Percentiles rank a stretch among this genome's conserved stretches.
Evolutionary conservation across 2,888 invertebrate genomes (phyloP).

Genomic region (Macaria notata): DNA sequence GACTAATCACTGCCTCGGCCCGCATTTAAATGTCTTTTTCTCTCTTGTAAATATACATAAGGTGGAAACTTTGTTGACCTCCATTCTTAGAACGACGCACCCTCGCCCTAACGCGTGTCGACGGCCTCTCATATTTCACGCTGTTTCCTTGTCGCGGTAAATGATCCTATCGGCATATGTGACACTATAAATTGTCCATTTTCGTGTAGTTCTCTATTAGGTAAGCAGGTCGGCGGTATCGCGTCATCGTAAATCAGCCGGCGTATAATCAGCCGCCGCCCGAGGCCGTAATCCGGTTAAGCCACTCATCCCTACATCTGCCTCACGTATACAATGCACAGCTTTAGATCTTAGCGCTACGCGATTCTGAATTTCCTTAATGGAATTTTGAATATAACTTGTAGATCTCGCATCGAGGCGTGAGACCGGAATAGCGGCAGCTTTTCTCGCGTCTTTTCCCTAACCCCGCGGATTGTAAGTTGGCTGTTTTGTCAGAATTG

Average conservation of each 20-base stretch:
- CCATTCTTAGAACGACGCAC: slow-evolving; percentile 41
- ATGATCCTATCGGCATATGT: slow-evolving; percentile 65
- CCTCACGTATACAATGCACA: slow-evolving; percentile 65
- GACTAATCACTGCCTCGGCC: slow-evolving; percentile 72
- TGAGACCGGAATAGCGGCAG: slow-evolving; percentile 21
- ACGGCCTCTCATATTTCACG: slow-evolving; percentile 69
- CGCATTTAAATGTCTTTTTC: slow-evolving; percentile 74
- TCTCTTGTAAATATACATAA: slow-evolving; percentile 58
- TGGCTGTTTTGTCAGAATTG: slow-evolving; percentile 31
- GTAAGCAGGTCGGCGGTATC: slow-evolving; percentile 65
- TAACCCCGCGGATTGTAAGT: slow-evolving; percentile 26
- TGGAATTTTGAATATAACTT: slow-evolving; percentile 33
- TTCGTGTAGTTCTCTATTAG: slow-evolving; percentile 61
- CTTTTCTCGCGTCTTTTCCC: slow-evolving; percentile 25
- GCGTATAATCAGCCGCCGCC: slow-evolving; percentile 73
- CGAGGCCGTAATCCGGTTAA: slow-evolving; percentile 71
- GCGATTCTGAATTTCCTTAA: slow-evolving; percentile 27
- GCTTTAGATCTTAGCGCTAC: slow-evolving; percentile 49
- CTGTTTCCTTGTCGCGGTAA: slow-evolving; percentile 54
- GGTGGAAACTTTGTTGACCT: slow-evolving; percentile 52
- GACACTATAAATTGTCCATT: slow-evolving; percentile 72
- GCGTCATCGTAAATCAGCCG: slow-evolving; percentile 78
- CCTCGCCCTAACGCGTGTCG: slow-evolving; percentile 59
- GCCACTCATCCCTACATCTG: slow-evolving; percentile 70
- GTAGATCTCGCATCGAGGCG: slow-evolving; percentile 17